Evolutionary conservation across 2,113 vertebrate genomes (phyloP).

Genomic region (Varanus komodoensis): DNA sequence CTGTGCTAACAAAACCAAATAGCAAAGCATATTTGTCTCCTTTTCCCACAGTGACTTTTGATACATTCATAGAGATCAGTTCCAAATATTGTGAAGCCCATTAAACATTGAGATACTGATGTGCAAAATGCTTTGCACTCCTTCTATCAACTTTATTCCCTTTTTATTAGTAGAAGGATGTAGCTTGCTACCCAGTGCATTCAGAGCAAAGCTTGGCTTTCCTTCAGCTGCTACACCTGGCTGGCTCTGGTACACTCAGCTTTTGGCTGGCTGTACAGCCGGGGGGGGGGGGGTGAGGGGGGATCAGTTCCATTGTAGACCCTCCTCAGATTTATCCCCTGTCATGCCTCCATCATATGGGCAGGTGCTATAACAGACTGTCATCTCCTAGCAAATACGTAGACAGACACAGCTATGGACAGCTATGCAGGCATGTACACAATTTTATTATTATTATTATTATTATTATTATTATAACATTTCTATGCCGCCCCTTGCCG

Average conservation of each 20-base stretch:
- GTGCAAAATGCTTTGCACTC: neutral
- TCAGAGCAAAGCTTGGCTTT: slow-evolving; percentile 1
- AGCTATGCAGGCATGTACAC: no score
- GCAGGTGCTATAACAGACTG: neutral
- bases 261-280: neutral
- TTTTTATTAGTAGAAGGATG: neutral
- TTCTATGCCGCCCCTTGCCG: no score
- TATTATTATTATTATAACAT: no score
- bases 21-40: neutral
- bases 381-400: neutral
- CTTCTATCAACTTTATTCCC: neutral
- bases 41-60: neutral
- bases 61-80: neutral
- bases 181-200: neutral
- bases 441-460: no score
- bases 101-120: neutral
- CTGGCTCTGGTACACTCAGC: neutral
- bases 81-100: neutral
- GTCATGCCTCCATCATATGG: neutral
- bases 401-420: neutral
- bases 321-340: neutral
- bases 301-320: neutral
- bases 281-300: neutral
- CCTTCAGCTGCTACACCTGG: neutral
- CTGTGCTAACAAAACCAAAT: neutral